Evolutionary conservation across 2,888 invertebrate genomes (phyloP), one percentile per base, ranked within the genome.

Genomic region (Aphelenchoides bicaudatus): DNA sequence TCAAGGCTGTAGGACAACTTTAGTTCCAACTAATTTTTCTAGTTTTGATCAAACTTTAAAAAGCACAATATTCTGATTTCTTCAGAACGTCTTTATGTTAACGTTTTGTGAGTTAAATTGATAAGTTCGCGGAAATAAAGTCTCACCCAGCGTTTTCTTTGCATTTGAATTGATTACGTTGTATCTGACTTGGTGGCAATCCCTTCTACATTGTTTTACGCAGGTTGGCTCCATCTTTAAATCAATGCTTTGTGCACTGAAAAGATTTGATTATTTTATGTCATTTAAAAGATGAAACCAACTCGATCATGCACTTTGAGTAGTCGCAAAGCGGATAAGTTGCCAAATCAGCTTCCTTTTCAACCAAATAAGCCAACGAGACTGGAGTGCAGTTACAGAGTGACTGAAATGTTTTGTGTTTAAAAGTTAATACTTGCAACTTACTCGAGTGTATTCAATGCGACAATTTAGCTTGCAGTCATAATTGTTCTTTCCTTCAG

Each of bases 391-490:
- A 74, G 39, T 71, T 66, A 55, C 74, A 74, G 25, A 67, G 54
- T 23, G 66, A 64, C 39, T 66, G 56, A 39, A 74, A 72, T 67
- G 68, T 69, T 13, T 16, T 21, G 37, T 37, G 10, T 16, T 10
- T 2, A 49, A 49, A 2, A 46, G n/a, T 46, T 8, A 16, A 43
- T 10, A 13, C 46, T 10, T 13, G 13, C 4, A 21, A 30, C 54
- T 31, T 25, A 70, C 71, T 38, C 68, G 57, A 39, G 75, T 74
- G 71, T 74, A 71, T 21, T 73, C 61, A 71, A 76, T 70, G 21
- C 75, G 58, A 58, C 76, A 76, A n/a, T 71, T 39, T 27, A 67
- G 66, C 5, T 72, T 61, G 59, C 76, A 76, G 50, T 74, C 68
- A 63, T 74, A 75, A 52, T 76, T 74, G 39, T 38, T 60, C 19